Evolutionary conservation across 2,888 invertebrate species (phyloP).

Genomic region (Odontomyia ornata): DNA sequence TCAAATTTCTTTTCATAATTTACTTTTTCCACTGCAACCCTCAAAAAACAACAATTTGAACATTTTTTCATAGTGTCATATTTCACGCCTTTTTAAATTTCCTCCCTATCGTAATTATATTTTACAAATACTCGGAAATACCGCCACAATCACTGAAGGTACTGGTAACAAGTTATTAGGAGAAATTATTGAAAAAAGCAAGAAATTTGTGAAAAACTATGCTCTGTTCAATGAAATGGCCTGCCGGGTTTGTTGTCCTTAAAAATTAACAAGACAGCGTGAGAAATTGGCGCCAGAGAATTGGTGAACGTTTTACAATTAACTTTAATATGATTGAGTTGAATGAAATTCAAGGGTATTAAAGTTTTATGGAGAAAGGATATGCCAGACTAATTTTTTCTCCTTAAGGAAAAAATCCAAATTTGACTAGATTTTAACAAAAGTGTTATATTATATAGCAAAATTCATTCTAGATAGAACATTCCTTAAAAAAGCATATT

Average conservation of each 20-base stretch:
- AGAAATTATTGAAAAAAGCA: not conserved
- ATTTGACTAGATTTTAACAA: too few species aligned
- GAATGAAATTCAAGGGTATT: too few species aligned
- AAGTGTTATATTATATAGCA: too few species aligned
- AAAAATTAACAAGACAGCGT: slow-evolving; percentile 23
- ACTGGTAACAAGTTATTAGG: not conserved
- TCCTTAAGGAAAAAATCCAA: too few species aligned
- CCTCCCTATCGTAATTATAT: not conserved
- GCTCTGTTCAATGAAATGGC: not conserved
- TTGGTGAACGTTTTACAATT: not conserved
- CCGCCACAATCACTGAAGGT: too few species aligned
- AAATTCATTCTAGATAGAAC: too few species aligned
- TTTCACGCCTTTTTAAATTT: slow-evolving; percentile 24
- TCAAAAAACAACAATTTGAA: not conserved
- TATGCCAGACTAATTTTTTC: too few species aligned
- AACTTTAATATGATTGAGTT: too few species aligned
- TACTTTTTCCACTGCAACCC: too few species aligned
- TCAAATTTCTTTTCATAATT: too few species aligned
- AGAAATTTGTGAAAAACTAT: not conserved
- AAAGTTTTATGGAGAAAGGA: too few species aligned
- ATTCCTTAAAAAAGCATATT: too few species aligned
- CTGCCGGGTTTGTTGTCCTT: slow-evolving; percentile 16
- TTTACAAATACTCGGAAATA: not conserved
- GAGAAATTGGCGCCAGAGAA: not conserved
- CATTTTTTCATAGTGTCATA: slow-evolving; percentile 2